phyloP scores from a whole-genome alignment of 2,797 vertebrate species.

The Trematomus bernacchii region DNA sequence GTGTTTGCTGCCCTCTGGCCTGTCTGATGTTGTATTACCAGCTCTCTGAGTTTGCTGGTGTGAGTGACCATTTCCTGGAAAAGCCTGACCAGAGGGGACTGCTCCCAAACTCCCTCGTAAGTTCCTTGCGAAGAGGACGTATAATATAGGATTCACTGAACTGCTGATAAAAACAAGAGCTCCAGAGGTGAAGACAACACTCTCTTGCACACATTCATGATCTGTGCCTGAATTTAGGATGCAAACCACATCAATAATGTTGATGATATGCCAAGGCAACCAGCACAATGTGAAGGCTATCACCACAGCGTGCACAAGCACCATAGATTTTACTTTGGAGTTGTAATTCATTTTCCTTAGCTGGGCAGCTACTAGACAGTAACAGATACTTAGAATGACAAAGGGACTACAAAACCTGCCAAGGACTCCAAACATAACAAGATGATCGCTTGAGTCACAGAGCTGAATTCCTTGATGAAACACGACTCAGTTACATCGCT shows the following conservation, averaged over 20 bases:
- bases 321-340: constrained; percentile 80
- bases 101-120: constrained; percentile 74
- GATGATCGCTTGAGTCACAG: constrained; percentile 51
- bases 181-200: constrained; percentile 72
- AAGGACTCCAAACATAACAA: constrained; percentile 82
- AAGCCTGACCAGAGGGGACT: constrained; percentile 76
- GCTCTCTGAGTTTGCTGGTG: constrained; percentile 48
- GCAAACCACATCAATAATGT: constrained; percentile 67
- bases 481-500: constrained; percentile 52
- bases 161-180: constrained; percentile 87
- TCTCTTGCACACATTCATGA: constrained; percentile 67
- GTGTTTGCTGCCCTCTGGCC: constrained; percentile 52
- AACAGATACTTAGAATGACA: constrained; percentile 81
- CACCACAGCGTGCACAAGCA: constrained; percentile 81
- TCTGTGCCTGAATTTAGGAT: constrained; percentile 27
- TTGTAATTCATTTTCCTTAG: constrained; percentile 79
- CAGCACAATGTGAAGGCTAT: constrained; percentile 85
- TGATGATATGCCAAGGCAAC: constrained; percentile 87
- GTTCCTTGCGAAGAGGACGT: constrained; percentile 80
- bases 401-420: constrained; percentile 86
- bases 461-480: constrained; percentile 68
- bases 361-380: constrained; percentile 79
- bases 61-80: constrained; percentile 82
- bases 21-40: constrained; percentile 40
- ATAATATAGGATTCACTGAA: constrained; percentile 88